phyloP scores from a whole-genome alignment of 2,797 vertebrate species.

The Calcarius lapponicus region DNA sequence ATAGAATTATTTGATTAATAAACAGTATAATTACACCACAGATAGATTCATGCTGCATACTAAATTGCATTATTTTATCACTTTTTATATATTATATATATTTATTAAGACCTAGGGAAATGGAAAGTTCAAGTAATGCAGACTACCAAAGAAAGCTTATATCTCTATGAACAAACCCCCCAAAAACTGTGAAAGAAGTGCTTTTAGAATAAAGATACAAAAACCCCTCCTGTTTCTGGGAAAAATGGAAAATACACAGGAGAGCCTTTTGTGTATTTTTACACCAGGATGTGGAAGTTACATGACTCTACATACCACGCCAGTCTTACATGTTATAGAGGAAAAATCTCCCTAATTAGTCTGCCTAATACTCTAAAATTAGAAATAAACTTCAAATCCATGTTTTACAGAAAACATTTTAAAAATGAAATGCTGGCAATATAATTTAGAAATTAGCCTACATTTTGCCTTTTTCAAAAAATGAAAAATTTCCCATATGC shows the following conservation, averaged over 20 bases:
- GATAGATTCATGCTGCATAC: not conserved
- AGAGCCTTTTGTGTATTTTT: not conserved
- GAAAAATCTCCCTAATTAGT: not conserved
- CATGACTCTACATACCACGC: not conserved
- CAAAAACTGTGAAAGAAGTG: not conserved
- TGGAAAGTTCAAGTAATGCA: not conserved
- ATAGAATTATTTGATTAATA: not conserved
- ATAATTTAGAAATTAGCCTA: not conserved
- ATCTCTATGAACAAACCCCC: not conserved
- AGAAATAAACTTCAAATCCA: not conserved
- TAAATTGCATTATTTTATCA: not conserved
- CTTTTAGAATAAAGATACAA: not conserved
- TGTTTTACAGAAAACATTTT: not conserved
- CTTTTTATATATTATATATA: not conserved
- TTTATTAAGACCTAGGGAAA: not conserved
- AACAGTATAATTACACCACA: not conserved
- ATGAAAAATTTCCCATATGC: not conserved
- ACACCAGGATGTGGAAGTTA: not conserved
- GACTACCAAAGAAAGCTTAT: not conserved
- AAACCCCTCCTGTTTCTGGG: not conserved
- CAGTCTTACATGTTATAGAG: not conserved
- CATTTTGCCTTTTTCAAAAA: not conserved
- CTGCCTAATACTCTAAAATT: not conserved
- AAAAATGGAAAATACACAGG: not conserved
- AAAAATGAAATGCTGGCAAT: not conserved